Percentiles rank a stretch among this genome's conserved stretches.
Conservation (phyloP, 2,888 invertebrate species). For the Tetrapedia diversipes region DNA sequence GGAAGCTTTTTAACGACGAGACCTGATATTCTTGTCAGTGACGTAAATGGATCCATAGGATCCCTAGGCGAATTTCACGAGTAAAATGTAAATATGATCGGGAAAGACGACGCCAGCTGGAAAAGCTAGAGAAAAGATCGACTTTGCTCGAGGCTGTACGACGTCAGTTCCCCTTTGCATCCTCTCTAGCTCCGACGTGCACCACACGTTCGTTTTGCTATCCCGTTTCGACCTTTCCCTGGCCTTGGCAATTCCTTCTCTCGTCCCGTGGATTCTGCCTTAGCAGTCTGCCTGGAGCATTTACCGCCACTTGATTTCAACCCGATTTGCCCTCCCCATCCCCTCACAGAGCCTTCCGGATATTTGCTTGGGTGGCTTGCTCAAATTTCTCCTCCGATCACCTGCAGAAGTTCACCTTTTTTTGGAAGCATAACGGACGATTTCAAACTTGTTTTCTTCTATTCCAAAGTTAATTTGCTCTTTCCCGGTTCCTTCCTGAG, state of each 20-base stretch:
- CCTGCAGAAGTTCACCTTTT: slow-evolving; percentile 17
- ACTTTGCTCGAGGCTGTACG: slow-evolving; percentile 53
- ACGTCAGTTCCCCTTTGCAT: slow-evolving; percentile 43
- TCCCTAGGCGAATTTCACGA: slow-evolving; percentile 71
- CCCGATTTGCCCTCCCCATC: slow-evolving; percentile 74
- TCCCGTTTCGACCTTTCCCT: slow-evolving; percentile 34
- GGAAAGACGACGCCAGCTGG: slow-evolving; percentile 62
- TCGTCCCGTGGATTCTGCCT: slow-evolving; percentile 58
- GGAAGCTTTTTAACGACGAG: slow-evolving; percentile 64
- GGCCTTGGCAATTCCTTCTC: slow-evolving; percentile 39
- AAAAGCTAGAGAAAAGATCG: slow-evolving; percentile 62
- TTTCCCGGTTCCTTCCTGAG: not conserved
- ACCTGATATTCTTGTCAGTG: slow-evolving; percentile 58
- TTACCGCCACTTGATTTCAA: slow-evolving; percentile 79
- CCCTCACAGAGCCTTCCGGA: slow-evolving; percentile 70
- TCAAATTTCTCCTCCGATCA: slow-evolving; percentile 69
- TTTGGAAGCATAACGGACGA: slow-evolving; percentile 12
- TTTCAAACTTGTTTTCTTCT: slow-evolving; percentile 6
- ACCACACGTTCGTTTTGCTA: slow-evolving; percentile 21
- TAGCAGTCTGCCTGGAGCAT: slow-evolving; percentile 71
- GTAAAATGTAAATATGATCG: slow-evolving; percentile 76
- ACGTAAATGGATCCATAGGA: slow-evolving; percentile 70
- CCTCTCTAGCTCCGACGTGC: slow-evolving; percentile 23
- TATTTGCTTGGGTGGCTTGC: slow-evolving; percentile 76
- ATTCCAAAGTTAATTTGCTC: too few species aligned